Evolutionary conservation across 23 tunicate species (phyloP).

Genomic region (Oikopleura dioica): DNA sequence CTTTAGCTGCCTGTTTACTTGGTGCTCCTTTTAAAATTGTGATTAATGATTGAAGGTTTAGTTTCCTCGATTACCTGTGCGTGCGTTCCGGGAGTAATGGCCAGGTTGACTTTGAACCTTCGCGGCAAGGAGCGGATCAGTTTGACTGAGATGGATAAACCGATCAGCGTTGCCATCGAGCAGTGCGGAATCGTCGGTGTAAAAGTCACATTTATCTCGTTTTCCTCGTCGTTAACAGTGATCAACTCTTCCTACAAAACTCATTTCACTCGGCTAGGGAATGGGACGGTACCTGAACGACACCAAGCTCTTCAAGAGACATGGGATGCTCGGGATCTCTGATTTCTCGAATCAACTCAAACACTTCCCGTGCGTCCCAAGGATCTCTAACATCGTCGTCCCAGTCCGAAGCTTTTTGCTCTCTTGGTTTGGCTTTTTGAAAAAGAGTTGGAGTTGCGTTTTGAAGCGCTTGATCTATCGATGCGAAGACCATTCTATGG

Average conservation of each 20-base stretch:
- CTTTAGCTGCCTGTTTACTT: conserved; percentile 69
- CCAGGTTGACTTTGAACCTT: conserved; percentile 53
- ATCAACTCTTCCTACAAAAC: conserved; percentile 48
- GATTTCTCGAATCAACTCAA: conserved; percentile 78
- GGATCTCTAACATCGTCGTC: conserved; percentile 48
- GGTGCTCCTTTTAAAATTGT: conserved; percentile 20
- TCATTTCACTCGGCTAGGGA: neutral
- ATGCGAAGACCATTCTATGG: neutral
- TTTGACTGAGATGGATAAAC: conserved; percentile 65
- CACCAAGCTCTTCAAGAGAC: conserved; percentile 53
- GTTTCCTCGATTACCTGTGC: conserved; percentile 12
- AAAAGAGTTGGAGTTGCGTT: neutral
- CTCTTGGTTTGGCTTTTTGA: neutral
- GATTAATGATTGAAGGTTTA: neutral
- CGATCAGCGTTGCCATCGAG: conserved; percentile 88
- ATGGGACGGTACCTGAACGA: neutral
- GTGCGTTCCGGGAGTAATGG: conserved; percentile 66
- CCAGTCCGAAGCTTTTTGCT: conserved; percentile 9
- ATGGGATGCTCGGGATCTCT: conserved; percentile 94
- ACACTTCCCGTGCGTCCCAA: conserved; percentile 57
- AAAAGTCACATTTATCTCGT: conserved; percentile 33
- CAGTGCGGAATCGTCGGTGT: conserved; percentile 98
- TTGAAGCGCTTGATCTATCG: neutral
- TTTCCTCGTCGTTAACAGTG: conserved; percentile 42
- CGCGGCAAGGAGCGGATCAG: conserved; percentile 49